A percentile compares a stretch with the other conserved stretches of the same genome.
Conservation (phyloP, 2,888 invertebrate species). For the Lochmaea capreae region DNA sequence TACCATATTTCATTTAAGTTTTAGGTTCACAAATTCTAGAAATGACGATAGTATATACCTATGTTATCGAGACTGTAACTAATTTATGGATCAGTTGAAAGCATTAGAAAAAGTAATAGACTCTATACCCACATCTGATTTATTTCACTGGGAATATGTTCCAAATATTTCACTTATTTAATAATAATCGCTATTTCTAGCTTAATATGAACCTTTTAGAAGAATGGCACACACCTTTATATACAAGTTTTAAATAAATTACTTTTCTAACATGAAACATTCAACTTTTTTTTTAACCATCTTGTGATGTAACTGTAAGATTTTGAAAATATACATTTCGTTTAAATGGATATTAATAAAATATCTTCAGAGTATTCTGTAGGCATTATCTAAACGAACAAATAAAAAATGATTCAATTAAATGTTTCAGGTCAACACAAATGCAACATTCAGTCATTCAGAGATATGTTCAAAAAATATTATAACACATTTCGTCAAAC, state of each 20-base stretch:
- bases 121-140: too few species aligned
- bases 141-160: too few species aligned
- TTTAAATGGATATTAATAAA: too few species aligned
- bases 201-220: slow-evolving; percentile 25
- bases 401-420: not conserved
- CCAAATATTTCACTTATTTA: too few species aligned
- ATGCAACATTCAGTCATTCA: slow-evolving; percentile 39
- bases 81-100: too few species aligned
- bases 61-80: too few species aligned
- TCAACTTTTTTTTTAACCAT: not conserved
- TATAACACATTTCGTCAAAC: slow-evolving; percentile 6
- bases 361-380: too few species aligned
- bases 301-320: not conserved
- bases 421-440: slow-evolving; percentile 16
- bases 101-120: too few species aligned
- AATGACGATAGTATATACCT: not conserved
- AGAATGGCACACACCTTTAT: slow-evolving; percentile 35
- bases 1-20: not conserved
- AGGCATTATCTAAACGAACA: too few species aligned
- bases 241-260: slow-evolving; percentile 20
- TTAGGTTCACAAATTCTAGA: not conserved
- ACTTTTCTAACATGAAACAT: slow-evolving; percentile 13
- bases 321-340: too few species aligned
- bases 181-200: not conserved
- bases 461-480: slow-evolving; percentile 37